Evolutionary conservation across 2,888 invertebrate genomes (phyloP).

Genomic region (Anodontia alba): DNA sequence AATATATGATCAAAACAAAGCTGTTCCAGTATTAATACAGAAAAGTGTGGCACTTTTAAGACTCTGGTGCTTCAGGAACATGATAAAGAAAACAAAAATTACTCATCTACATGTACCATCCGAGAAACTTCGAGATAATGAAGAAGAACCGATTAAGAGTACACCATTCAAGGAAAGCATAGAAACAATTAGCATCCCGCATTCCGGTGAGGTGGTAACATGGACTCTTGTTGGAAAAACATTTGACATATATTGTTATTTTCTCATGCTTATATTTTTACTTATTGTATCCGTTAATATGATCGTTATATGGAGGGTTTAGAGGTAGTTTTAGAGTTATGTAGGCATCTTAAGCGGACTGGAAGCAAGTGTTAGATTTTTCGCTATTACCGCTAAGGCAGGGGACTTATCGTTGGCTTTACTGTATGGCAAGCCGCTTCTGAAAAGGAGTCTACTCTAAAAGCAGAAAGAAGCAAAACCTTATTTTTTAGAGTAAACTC

Average conservation of each 20-base stretch:
- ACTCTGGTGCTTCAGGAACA: background rate
- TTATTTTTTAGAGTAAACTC: too few relatives aligned
- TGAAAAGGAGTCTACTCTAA: too few relatives aligned
- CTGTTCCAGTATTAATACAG: constrained; percentile 21
- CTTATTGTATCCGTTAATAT: too few relatives aligned
- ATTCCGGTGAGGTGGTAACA: background rate
- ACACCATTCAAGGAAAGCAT: background rate
- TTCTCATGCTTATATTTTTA: background rate
- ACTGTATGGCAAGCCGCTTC: too few relatives aligned
- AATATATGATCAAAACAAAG: constrained; percentile 12
- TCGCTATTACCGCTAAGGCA: too few relatives aligned
- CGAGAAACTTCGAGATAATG: background rate
- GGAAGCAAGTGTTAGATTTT: too few relatives aligned
- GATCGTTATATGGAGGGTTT: too few relatives aligned
- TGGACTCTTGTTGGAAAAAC: background rate
- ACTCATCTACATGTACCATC: background rate
- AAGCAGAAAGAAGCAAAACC: too few relatives aligned
- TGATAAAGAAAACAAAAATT: background rate
- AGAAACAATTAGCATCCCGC: background rate
- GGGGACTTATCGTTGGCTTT: too few relatives aligned
- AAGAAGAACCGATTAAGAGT: background rate
- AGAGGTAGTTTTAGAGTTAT: too few relatives aligned
- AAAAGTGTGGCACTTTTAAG: background rate
- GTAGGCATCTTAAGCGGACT: too few relatives aligned
- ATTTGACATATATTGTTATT: background rate